Evolutionary conservation across 2,888 invertebrate species (phyloP).

Genomic region (Brachypterus glaber): DNA sequence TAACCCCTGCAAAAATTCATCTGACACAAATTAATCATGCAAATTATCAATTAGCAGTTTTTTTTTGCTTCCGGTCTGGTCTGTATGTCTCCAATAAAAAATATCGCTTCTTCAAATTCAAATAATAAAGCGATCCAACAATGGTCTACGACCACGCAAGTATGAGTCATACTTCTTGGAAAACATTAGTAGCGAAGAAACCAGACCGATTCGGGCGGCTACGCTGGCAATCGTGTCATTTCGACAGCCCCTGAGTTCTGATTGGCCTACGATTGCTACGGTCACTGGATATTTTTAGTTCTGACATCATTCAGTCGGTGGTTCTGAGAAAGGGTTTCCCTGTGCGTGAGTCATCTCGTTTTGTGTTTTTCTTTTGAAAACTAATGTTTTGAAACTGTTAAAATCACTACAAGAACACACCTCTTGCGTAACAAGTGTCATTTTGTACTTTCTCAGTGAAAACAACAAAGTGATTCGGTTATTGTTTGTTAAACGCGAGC

Average conservation of each 20-base stretch:
- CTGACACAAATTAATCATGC: no score
- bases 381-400: slow-evolving; percentile 2
- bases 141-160: slow-evolving; percentile 5
- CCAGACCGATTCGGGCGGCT: background rate
- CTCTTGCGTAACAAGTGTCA: background rate
- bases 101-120: slow-evolving; percentile 6
- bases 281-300: slow-evolving; percentile 37
- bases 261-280: background rate
- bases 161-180: slow-evolving; percentile 15
- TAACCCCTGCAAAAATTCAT: no score
- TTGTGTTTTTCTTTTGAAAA: slow-evolving; percentile 5
- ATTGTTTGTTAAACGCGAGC: slow-evolving; percentile 11
- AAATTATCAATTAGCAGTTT: no score
- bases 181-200: slow-evolving; percentile 8
- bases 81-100: no score
- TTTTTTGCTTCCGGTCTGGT: no score
- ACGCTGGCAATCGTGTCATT: background rate
- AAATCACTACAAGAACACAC: no score
- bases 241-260: background rate
- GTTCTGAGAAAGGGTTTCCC: slow-evolving; percentile 41
- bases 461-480: slow-evolving; percentile 11
- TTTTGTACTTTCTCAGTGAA: slow-evolving; percentile 5
- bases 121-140: slow-evolving; percentile 9
- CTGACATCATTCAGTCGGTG: slow-evolving; percentile 39
- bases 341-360: slow-evolving; percentile 33